Percentiles rank a stretch among this genome's conserved stretches.
phyloP scores from a whole-genome alignment of 2,113 vertebrate species.

The Ceratotherium simum region DNA sequence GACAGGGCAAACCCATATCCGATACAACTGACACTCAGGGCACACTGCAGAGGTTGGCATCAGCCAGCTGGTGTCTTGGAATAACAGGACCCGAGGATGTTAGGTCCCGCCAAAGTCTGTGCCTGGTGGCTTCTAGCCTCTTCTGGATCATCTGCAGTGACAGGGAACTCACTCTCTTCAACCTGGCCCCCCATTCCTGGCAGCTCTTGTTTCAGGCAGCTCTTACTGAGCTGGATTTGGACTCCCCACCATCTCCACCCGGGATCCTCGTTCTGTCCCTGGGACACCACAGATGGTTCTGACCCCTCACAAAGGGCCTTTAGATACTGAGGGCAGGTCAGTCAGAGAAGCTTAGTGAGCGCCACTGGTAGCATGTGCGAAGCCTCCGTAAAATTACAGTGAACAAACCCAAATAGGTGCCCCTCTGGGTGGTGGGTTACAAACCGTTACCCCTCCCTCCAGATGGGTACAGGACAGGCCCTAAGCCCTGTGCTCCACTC shows the following conservation, averaged over 20 bases:
- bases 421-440: not conserved
- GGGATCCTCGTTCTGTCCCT: not conserved
- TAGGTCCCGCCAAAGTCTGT: not conserved
- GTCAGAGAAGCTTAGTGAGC: not conserved
- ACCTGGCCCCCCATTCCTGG: rapidly evolving
- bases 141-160: not conserved
- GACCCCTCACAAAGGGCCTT: not conserved
- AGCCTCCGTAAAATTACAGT: not conserved
- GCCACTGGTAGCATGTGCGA: rapidly evolving
- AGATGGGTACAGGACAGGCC: not conserved
- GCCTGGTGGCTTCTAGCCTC: not conserved
- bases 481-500: not conserved
- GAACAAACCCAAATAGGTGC: not conserved
- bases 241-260: not conserved
- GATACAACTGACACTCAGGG: not conserved
- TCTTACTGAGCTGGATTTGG: not conserved
- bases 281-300: not conserved
- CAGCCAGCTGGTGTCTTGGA: not conserved
- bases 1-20: not conserved
- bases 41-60: not conserved
- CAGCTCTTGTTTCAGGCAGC: not conserved
- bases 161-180: not conserved
- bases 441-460: not conserved
- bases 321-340: not conserved
- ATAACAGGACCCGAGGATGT: not conserved